Evolutionary conservation across 2,113 vertebrate genomes (phyloP), one percentile per base, ranked within the genome.

Genomic region (Helogale parvula): DNA sequence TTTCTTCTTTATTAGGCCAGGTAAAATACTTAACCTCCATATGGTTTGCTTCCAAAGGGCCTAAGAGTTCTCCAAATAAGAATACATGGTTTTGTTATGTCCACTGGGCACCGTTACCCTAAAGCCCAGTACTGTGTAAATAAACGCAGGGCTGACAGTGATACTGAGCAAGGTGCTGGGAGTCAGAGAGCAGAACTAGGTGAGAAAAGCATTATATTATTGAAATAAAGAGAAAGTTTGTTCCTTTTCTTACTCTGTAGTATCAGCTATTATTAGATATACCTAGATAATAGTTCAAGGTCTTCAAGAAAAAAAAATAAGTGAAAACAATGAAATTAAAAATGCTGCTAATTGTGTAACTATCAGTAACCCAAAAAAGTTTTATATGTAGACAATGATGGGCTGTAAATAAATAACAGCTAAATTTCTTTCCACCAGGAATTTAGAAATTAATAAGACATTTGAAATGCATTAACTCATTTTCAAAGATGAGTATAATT

Each of bases 1-100:
- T 95, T 89, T 95, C 23, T 76, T 81, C 87, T 88, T 15, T 33
- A 93, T 93, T 27, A 87, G 19, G 14, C 31, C n/a, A 91, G 27
- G 57, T 50, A 82, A 90, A 72, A 83, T 66, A 86, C 12, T 83
- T 29, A 72, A 72, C 31, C 29, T 88, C 54, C 72, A 91, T 74
- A 54, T 17, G 57, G 23, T 66, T 92, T 96, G 21, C 23, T 65
- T 11, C 12, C 57, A 68, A 93, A 76, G 27, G 50, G 23, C 7
- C 25, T 71, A 38, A 52, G 6, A 81, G 69, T 74, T 95, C 79
- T 93, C 33, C 47, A 21, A 23, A 79, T 27, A n/a, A 93, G 38
- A 94, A 71, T 38, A 95, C 5, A 60, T 7, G 17, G 1, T 50
- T 29, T 4, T 65, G 1, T 4, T 45, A 5, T 31, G 63, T 68